Conservation (phyloP, 2,113 vertebrate species). For the Haliaeetus leucogaster region DNA sequence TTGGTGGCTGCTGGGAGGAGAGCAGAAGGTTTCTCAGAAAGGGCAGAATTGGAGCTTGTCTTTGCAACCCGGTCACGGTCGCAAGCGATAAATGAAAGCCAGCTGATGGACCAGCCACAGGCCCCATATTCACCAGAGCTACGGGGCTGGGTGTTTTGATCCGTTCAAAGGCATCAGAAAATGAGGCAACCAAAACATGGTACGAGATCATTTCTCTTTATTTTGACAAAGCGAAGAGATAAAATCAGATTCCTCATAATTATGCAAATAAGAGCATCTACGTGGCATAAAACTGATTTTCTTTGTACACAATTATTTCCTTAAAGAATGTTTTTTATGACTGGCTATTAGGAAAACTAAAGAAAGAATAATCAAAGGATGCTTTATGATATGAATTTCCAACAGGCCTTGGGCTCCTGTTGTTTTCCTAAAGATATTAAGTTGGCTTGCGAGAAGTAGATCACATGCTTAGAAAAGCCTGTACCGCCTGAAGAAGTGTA, state of each 20-base stretch:
- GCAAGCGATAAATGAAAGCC: background rate
- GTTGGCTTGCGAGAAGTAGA: background rate
- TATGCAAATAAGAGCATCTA: constrained; percentile 33
- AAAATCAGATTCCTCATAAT: constrained; percentile 2
- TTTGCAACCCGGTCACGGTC: accelerated
- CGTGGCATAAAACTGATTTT: background rate
- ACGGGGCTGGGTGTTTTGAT: background rate
- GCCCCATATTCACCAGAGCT: accelerated
- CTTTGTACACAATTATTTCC: constrained; percentile 18
- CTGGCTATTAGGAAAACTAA: background rate
- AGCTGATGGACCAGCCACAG: too few relatives aligned
- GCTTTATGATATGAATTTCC: background rate
- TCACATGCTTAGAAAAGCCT: background rate
- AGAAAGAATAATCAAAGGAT: background rate
- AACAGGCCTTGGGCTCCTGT: background rate
- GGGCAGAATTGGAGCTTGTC: background rate
- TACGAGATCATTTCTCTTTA: background rate
- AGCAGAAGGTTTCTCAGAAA: background rate
- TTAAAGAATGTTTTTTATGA: background rate
- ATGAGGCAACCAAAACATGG: background rate
- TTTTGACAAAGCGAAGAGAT: background rate
- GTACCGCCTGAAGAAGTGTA: accelerated
- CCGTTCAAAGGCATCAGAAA: background rate
- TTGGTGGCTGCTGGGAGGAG: background rate
- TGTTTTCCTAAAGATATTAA: background rate